Evolutionary conservation across 1,140 invertebrate species (phyloP).

Genomic region (Drosophila tani): DNA sequence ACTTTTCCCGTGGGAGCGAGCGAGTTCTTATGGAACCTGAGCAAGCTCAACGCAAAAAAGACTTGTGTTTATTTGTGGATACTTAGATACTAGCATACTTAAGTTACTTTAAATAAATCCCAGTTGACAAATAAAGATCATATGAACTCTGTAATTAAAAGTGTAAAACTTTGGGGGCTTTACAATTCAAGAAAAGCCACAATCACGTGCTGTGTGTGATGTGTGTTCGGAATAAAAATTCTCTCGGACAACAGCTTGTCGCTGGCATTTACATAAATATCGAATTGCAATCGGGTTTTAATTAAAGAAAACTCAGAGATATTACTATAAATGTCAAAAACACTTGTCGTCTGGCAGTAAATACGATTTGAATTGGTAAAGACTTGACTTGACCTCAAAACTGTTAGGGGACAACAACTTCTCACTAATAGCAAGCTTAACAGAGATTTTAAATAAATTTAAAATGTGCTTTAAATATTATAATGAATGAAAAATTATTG

Average conservation of each 20-base stretch:
- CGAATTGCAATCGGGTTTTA: slow-evolving; percentile 18
- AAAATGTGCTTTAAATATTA: too few relatives aligned
- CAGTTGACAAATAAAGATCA: too few relatives aligned
- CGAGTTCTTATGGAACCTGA: slow-evolving; percentile 5
- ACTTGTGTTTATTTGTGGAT: slow-evolving; percentile 22
- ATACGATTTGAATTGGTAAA: slow-evolving; percentile 30
- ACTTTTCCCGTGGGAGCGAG: slow-evolving; percentile 12
- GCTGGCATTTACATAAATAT: slow-evolving; percentile 41
- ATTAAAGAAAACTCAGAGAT: slow-evolving; percentile 17
- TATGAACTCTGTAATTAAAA: too few relatives aligned
- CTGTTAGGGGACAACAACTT: slow-evolving; percentile 26
- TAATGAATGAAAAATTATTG: too few relatives aligned
- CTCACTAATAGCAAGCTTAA: slow-evolving; percentile 8
- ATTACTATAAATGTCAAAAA: slow-evolving; percentile 26
- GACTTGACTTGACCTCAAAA: slow-evolving; percentile 30
- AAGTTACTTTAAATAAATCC: not conserved
- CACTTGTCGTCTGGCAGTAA: slow-evolving; percentile 39
- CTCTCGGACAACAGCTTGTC: slow-evolving; percentile 1
- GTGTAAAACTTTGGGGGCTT: too few relatives aligned
- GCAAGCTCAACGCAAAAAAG: not conserved
- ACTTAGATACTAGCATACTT: slow-evolving; percentile 1
- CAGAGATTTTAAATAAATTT: not conserved
- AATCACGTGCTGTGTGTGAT: too few relatives aligned
- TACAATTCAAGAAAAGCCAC: too few relatives aligned
- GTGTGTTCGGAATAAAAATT: not conserved